These are phyloP conservation scores for Calliopum simillimum DNA, from an alignment of 2,888 invertebrate species.

Conservation along the genomic window DNA sequence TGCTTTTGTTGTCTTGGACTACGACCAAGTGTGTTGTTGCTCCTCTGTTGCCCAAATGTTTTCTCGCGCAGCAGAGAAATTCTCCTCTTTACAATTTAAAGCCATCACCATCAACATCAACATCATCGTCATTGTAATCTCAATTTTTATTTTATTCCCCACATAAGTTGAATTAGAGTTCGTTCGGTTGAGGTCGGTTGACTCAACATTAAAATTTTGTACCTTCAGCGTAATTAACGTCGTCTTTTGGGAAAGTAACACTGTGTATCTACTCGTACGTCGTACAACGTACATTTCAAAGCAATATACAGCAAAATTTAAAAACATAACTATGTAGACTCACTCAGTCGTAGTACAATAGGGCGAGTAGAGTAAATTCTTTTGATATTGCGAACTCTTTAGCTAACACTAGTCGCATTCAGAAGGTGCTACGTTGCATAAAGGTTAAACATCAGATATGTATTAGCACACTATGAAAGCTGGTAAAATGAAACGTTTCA, in stretches of 20 bases:
- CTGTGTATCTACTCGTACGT: slow-evolving; percentile 8
- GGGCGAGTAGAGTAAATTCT: no score
- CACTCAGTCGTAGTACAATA: no score
- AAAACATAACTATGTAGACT: no score
- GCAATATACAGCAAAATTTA: slow-evolving; percentile 37
- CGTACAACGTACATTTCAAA: slow-evolving; percentile 30
- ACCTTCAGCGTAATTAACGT: slow-evolving; percentile 28
- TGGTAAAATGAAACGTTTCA: no score
- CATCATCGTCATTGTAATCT: slow-evolving; percentile 26
- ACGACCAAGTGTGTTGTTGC: not conserved
- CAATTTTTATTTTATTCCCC: no score
- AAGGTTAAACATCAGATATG: no score
- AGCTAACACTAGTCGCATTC: no score
- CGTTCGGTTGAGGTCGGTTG: not conserved
- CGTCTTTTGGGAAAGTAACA: slow-evolving; percentile 23
- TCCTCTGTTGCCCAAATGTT: slow-evolving; percentile 5
- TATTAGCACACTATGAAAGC: no score
- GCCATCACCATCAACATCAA: not conserved
- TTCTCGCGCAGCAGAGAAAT: slow-evolving; percentile 15
- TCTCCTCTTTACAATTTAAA: not conserved
- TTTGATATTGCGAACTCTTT: no score
- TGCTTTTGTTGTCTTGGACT: not conserved
- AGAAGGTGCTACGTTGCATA: no score
- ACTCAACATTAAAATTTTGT: slow-evolving; percentile 7
- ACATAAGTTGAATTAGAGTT: no score